phyloP scores from a whole-genome alignment of 2,113 vertebrate species.

The Antigone vipio region DNA sequence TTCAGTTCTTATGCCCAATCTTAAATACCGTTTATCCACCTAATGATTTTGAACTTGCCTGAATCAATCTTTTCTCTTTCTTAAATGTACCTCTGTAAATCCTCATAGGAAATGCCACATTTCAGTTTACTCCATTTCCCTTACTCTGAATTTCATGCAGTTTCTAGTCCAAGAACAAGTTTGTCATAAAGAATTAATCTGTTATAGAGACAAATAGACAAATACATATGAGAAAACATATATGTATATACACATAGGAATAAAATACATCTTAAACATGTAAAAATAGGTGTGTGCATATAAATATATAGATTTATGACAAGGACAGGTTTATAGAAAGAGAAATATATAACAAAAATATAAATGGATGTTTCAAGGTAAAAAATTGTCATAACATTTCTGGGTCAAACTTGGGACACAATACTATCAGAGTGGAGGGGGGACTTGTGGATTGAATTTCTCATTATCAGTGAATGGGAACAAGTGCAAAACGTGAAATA shows the following conservation, averaged over 20 bases:
- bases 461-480: not conserved
- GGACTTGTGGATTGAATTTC: not conserved
- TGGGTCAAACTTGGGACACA: not conserved
- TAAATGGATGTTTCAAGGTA: not conserved
- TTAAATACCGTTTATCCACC: not conserved
- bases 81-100: not conserved
- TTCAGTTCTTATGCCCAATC: not conserved
- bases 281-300: not conserved
- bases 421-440: not conserved
- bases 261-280: not conserved
- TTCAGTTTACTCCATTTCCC: not conserved
- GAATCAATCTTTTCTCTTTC: not conserved
- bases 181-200: not conserved
- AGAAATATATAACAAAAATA: not conserved
- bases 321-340: not conserved
- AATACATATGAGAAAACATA: not conserved
- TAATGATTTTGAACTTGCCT: not conserved
- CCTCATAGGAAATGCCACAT: not conserved
- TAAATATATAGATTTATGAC: not conserved
- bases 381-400: not conserved
- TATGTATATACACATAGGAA: not conserved
- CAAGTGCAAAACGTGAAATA: not conserved
- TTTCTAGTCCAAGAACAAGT: not conserved
- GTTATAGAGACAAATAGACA: not conserved
- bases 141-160: not conserved